Conservation (phyloP, 2,113 vertebrate species). For the Stigmatopora nigra region DNA sequence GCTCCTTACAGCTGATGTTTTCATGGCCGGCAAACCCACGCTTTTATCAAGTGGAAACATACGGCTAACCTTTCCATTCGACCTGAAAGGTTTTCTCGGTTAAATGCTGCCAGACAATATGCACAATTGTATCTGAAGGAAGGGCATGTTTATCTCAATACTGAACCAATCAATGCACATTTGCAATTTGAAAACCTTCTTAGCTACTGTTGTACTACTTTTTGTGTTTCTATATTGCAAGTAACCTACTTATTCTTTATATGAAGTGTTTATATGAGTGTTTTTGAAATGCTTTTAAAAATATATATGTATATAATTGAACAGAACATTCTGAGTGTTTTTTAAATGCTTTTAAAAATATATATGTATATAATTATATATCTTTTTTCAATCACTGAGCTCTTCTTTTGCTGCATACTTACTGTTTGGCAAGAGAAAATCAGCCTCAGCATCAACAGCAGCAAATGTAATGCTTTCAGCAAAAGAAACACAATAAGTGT, state of each 20-base stretch:
- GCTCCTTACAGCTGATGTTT: slow-evolving; percentile 16
- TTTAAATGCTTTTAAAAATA: background rate
- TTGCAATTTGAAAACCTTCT: too few species aligned
- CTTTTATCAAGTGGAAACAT: slow-evolving; percentile 24
- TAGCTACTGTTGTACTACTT: too few species aligned
- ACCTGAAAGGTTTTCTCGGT: slow-evolving; percentile 6
- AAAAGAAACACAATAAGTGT: slow-evolving; percentile 1
- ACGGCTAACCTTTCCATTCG: slow-evolving; percentile 15
- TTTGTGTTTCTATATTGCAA: background rate
- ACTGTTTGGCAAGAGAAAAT: slow-evolving; percentile 15
- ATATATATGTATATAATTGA: background rate
- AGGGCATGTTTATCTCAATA: background rate
- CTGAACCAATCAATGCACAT: background rate
- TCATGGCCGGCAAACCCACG: slow-evolving; percentile 11
- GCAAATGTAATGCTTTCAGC: slow-evolving; percentile 35
- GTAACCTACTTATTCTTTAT: too few species aligned
- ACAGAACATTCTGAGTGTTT: slow-evolving; percentile 33
- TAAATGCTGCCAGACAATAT: slow-evolving; percentile 3
- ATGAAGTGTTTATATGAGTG: slow-evolving; percentile 17
- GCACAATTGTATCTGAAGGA: background rate
- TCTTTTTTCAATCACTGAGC: slow-evolving; percentile 24
- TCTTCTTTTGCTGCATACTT: slow-evolving; percentile 29
- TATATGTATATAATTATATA: too few species aligned
- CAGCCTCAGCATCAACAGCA: slow-evolving; percentile 6
- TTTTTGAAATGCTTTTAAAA: slow-evolving; percentile 11